These are phyloP conservation scores for Pomacea canaliculata DNA, from an alignment of 2,888 invertebrate genomes.

Conservation along the genomic window DNA sequence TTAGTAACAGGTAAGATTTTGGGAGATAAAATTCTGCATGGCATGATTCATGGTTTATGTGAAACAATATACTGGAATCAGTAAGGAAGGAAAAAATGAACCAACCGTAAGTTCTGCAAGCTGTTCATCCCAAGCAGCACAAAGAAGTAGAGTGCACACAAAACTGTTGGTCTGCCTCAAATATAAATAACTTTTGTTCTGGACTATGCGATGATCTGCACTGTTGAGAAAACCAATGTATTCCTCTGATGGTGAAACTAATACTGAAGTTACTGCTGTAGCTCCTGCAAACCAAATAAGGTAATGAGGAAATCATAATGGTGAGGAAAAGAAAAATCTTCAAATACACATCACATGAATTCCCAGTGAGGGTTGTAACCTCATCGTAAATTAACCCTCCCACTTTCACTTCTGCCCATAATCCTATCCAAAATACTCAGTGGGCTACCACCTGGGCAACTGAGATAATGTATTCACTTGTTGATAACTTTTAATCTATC, in stretches of 20 bases:
- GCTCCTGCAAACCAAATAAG: conserved; percentile 38
- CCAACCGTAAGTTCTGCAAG: conserved; percentile 55
- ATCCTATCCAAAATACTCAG: no score
- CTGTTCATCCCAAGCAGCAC: conserved; percentile 45
- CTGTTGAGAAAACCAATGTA: conserved; percentile 41
- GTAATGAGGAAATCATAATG: no score
- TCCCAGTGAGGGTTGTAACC: no score
- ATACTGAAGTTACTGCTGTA: conserved; percentile 40
- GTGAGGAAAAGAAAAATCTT: no score
- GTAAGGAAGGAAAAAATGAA: background rate
- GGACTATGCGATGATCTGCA: conserved; percentile 37
- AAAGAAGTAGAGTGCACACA: conserved; percentile 47
- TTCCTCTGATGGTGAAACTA: conserved; percentile 14
- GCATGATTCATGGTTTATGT: background rate
- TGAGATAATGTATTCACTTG: no score
- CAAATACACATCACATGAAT: no score
- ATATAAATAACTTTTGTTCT: conserved; percentile 49
- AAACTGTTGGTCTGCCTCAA: conserved; percentile 33
- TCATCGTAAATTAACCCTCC: no score
- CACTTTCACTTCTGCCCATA: no score
- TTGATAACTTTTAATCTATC: no score
- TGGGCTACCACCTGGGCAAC: no score
- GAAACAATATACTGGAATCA: background rate
- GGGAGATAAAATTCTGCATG: background rate
- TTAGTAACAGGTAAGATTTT: no score